phyloP scores from a whole-genome alignment of 2,797 vertebrate genomes.

The Gallinago nigripennis region DNA sequence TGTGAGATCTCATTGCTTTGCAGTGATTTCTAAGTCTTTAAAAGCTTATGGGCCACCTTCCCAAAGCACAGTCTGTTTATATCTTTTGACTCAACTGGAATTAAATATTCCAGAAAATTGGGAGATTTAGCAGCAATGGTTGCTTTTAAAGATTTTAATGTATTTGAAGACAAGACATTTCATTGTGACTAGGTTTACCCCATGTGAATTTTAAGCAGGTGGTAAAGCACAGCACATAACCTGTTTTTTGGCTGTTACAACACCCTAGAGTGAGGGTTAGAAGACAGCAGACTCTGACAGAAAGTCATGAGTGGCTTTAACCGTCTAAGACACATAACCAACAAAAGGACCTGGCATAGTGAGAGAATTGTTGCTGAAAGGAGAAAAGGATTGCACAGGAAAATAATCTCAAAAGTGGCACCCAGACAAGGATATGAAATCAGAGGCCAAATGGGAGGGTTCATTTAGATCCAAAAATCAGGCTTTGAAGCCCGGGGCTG shows the following conservation, averaged over 20 bases:
- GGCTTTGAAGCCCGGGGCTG: not conserved
- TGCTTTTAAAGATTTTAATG: not conserved
- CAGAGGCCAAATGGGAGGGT: not conserved
- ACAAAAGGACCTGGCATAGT: not conserved
- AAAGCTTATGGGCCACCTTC: not conserved
- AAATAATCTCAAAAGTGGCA: not conserved
- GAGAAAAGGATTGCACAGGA: not conserved
- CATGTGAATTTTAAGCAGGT: conserved; percentile 48
- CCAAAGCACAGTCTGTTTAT: not conserved
- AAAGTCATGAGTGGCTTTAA: not conserved
- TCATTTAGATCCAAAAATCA: not conserved
- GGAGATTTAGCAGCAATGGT: not conserved
- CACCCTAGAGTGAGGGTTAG: not conserved
- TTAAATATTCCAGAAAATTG: conserved; percentile 3
- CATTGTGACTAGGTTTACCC: not conserved
- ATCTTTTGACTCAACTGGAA: not conserved
- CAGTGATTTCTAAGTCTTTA: not conserved
- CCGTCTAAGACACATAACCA: not conserved
- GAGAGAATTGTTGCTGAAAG: not conserved
- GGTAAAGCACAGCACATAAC: not conserved
- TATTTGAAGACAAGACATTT: conserved; percentile 24
- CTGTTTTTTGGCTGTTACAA: not conserved
- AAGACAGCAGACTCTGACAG: not conserved
- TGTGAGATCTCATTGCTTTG: not conserved
- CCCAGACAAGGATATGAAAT: not conserved